phyloP scores from a whole-genome alignment of 2,888 invertebrate species.

The Bellardia pandia region DNA sequence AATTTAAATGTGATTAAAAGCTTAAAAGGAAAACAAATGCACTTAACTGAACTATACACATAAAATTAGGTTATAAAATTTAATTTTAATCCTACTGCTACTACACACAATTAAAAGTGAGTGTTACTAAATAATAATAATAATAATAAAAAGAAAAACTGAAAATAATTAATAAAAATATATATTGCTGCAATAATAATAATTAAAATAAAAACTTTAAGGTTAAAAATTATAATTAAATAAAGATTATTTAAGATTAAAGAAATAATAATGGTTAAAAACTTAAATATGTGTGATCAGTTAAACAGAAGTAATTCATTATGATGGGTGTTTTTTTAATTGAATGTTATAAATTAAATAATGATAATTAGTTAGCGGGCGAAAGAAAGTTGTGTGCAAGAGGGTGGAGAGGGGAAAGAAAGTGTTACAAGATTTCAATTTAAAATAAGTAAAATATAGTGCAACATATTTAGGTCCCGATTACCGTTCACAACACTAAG shows the following conservation, averaged over 20 bases:
- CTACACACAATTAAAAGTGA: constrained; percentile 16
- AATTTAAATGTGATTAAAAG: constrained; percentile 36
- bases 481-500: no score
- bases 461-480: no score
- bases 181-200: constrained; percentile 28
- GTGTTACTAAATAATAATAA: not conserved
- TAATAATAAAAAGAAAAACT: no score
- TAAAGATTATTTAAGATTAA: not conserved
- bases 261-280: not conserved
- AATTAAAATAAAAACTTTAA: constrained; percentile 2
- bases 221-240: not conserved
- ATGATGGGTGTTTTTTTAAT: no score
- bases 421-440: no score
- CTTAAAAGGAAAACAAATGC: constrained; percentile 49
- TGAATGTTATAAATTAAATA: no score
- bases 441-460: no score
- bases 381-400: no score
- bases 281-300: not conserved
- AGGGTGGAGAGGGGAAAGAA: no score
- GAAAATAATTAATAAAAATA: constrained; percentile 15
- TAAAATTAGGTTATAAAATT: constrained; percentile 15
- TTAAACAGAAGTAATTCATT: no score
- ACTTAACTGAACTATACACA: constrained; percentile 61
- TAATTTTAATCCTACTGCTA: not conserved
- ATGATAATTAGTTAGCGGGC: no score